phyloP scores from a whole-genome alignment of 2,113 vertebrate species.

The Calyptommatus sinebrachiatus region DNA sequence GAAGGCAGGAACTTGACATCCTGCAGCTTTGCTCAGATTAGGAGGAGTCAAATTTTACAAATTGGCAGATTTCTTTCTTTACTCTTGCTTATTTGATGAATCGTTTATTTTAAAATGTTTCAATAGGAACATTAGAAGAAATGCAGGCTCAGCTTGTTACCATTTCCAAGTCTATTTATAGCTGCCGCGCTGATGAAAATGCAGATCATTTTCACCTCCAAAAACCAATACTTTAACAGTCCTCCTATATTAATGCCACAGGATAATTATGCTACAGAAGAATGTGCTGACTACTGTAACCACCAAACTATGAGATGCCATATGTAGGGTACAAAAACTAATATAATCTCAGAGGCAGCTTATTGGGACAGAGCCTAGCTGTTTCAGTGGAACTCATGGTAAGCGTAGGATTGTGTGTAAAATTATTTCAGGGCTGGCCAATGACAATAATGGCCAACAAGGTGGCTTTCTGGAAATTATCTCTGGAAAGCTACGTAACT shows the following conservation, averaged over 20 bases:
- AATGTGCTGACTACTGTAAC: slow-evolving; percentile 23
- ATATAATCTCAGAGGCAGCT: slow-evolving; percentile 5
- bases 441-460: not conserved
- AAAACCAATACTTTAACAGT: slow-evolving; percentile 39
- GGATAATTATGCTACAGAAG: not conserved
- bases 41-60: slow-evolving; percentile 88
- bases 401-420: not conserved
- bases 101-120: slow-evolving; percentile 83
- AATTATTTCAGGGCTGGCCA: not conserved
- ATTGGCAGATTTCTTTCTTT: slow-evolving; percentile 81
- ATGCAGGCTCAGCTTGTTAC: slow-evolving; percentile 59
- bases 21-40: slow-evolving; percentile 89
- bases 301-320: not conserved
- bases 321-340: slow-evolving; percentile 12
- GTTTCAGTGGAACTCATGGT: not conserved
- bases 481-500: not conserved
- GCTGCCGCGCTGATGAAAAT: slow-evolving; percentile 49
- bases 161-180: slow-evolving; percentile 76
- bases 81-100: slow-evolving; percentile 80
- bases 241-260: slow-evolving; percentile 23
- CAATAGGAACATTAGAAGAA: slow-evolving; percentile 70
- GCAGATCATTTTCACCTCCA: slow-evolving; percentile 49
- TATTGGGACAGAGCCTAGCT: not conserved
- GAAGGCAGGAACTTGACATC: slow-evolving; percentile 88
- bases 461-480: not conserved